Evolutionary conservation across 2,113 vertebrate species (phyloP).

Genomic region (Malurus elegans): DNA sequence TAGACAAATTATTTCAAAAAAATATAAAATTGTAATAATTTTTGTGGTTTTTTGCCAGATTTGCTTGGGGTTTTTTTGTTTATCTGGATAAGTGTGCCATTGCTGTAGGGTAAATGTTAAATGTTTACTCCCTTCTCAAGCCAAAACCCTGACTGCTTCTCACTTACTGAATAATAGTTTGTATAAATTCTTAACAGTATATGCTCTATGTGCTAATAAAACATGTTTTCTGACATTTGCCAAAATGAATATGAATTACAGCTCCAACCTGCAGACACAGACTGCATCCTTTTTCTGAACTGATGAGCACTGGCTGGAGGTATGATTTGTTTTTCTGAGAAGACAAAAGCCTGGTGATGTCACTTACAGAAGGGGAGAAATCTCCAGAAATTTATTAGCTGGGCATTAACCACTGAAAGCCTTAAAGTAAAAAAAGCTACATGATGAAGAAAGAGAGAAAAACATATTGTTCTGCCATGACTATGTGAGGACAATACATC

Average conservation of each 20-base stretch:
- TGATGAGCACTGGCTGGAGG: background rate
- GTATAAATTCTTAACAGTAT: background rate
- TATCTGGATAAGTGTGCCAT: background rate
- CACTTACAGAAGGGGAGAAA: background rate
- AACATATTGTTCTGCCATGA: background rate
- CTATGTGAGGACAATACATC: background rate
- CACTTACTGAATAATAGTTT: background rate
- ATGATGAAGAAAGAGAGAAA: background rate
- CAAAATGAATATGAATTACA: background rate
- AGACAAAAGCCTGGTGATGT: background rate
- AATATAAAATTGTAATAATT: background rate
- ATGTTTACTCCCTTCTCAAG: background rate
- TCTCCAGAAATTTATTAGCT: background rate
- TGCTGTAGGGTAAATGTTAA: background rate
- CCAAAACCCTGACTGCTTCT: background rate
- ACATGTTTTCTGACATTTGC: background rate
- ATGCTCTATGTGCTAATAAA: background rate
- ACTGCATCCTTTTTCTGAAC: background rate
- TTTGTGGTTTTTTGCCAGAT: fast-evolving
- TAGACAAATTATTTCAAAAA: background rate
- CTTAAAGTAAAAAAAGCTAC: background rate
- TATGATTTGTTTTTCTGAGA: constrained; percentile 17
- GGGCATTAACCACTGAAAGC: background rate
- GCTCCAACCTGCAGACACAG: background rate
- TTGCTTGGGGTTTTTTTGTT: background rate